Base-by-base conservation (phyloP, 1,140 invertebrate species). In the Saccostrea echinata region DNA sequence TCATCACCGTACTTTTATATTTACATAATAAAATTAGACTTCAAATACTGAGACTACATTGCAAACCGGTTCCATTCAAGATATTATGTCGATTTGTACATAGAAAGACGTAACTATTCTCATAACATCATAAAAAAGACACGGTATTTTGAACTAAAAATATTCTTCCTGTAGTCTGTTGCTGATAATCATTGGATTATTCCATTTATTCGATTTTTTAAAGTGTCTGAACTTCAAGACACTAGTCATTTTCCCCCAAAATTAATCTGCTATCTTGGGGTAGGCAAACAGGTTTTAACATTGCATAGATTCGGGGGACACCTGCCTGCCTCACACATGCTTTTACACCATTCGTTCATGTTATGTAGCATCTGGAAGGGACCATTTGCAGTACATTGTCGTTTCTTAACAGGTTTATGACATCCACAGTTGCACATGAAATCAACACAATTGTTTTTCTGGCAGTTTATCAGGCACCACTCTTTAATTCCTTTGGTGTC, bases 331-430 rank as follows among this genome's bases (percentile, higher is more conserved):
- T 71, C 24, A 71, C 87, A 88, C 12, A 83, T 64, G 11, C 30
- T 24, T 82, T 30, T 57, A 35, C 87, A 88, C 87, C 87, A 88
- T 24, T 81, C 87, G 53, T 88, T 76, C 87, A 88, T 88, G 51
- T 55, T 76, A 33, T 35, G 18, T n/a, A 88, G 68, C 6, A 68
- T 55, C 53, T 81, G 84, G 27, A 85, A 88, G 1, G 71, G 21
- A 33, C 84, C 84, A 8, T 85, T 80, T 0, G 87, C 87, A 27
- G 51, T 80, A 35, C 87, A 88, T 43, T 76, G 82, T n/a, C 21
- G 81, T 68, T 82, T 33, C 11, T 1, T 33, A 18, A 64, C 27
- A 33, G 57, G 33, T 52, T 64, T 27, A 52, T 83, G 33, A 84
- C 87, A 88, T 30, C 80, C 87, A 68, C 87, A 88, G 11, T 85